Base-by-base conservation (phyloP, 2,113 vertebrate species). In the Macrotis lagotis region DNA sequence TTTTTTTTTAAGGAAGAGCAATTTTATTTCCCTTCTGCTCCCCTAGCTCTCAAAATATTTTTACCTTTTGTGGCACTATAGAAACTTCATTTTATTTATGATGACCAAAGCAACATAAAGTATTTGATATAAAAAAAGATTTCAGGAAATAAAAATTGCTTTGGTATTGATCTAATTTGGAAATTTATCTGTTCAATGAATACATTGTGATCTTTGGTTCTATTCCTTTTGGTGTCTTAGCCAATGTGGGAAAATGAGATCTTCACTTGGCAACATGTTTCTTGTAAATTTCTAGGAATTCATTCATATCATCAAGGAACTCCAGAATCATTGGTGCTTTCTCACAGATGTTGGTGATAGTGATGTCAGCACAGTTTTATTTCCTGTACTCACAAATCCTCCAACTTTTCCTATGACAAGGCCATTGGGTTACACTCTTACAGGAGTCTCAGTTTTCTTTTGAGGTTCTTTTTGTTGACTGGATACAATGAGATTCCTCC, bases 361-460 rank as follows among this genome's bases (percentile, higher is more conserved):
- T 91, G 96, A 99, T 98, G 97, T 99, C 95, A 99, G 95, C 37
- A 99, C n/a, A 2, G 99, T 97, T 94, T 99, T 97, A 24, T 98
- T 95, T 22, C 99, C 99, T 0, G 99, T 99, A 28, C 99, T 99
- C 92, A 99, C 99, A 98, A 99, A 89, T n/a, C 99, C 99, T 50
- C 99, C 99, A 0, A 99, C 99, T 98, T 99, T 99, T 98, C 99
- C 99, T 66, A 99, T 98, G 97, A 99, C 98, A 94, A 99, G 44
- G 99, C 99, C 99, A 99, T 99, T 25, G 99, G 99, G 97, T 99
- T 99, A 98, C 99, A 99, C 94, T 99, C 99, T 0, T 99, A 99
- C 91, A 99, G 98, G 74, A 99, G 98, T 96, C 99, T 98, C 98
- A 99, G 95, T 99, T 99, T 99, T 98, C 99, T 99, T 37, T 98